Evolutionary conservation across 2,113 vertebrate species (phyloP).

Genomic region (Pachycephala philippinensis): DNA sequence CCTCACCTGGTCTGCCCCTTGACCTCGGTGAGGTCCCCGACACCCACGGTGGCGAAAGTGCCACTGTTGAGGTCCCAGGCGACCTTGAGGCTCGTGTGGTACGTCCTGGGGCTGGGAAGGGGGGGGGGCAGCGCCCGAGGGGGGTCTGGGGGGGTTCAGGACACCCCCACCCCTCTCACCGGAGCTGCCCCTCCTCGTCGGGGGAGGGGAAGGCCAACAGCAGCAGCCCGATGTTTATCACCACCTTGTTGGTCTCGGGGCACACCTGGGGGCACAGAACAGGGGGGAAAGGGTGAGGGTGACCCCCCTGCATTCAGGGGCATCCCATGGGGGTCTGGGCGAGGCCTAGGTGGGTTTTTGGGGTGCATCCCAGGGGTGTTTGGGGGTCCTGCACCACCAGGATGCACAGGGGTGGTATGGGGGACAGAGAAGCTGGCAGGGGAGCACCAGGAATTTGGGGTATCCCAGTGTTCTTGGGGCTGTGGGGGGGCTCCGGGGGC

Average conservation of each 20-base stretch:
- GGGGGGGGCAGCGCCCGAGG: neutral
- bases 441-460: neutral
- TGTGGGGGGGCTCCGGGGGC: neutral
- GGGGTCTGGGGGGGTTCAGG: neutral
- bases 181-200: neutral
- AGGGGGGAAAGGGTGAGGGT: neutral
- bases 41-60: neutral
- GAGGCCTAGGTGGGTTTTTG: rapidly evolving
- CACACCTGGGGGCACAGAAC: neutral
- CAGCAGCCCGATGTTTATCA: neutral
- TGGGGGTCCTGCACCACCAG: neutral
- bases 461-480: neutral
- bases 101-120: neutral
- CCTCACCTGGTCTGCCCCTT: neutral
- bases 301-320: neutral
- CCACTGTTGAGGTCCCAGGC: neutral
- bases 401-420: too few species aligned
- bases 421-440: neutral
- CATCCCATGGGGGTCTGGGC: neutral
- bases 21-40: neutral
- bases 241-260: neutral
- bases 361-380: too few species aligned
- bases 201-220: neutral
- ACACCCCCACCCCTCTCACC: neutral
- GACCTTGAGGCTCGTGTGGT: neutral